Evolutionary conservation across 2,888 invertebrate species (phyloP).

Genomic region (Corbicula japonica): DNA sequence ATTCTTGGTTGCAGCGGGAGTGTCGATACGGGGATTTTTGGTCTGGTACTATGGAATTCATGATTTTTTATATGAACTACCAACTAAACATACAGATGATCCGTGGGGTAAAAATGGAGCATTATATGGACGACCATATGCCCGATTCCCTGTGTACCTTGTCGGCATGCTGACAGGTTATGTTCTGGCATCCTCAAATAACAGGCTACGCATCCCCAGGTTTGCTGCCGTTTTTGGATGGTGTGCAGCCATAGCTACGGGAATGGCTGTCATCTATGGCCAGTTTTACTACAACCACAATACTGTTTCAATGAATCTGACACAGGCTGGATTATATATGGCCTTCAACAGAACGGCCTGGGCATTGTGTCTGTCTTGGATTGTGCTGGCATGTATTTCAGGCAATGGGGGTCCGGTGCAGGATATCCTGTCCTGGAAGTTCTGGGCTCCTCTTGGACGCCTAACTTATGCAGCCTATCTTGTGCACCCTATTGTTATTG

Average conservation of each 20-base stretch:
- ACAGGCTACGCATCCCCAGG: conserved; percentile 64
- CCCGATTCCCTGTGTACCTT: conserved; percentile 86
- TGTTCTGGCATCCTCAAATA: conserved; percentile 75
- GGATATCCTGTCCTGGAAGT: conserved; percentile 92
- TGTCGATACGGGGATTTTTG: conserved; percentile 17
- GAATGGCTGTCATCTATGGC: conserved; percentile 79
- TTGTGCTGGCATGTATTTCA: conserved; percentile 87
- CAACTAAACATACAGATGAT: conserved; percentile 55
- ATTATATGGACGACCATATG: conserved; percentile 86
- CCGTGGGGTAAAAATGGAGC: conserved; percentile 39
- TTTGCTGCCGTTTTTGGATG: conserved; percentile 72
- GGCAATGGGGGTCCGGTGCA: conserved; percentile 91
- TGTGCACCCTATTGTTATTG: conserved; percentile 77
- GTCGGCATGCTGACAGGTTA: conserved; percentile 86
- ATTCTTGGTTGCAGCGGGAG: conserved; percentile 31
- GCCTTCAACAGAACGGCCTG: conserved; percentile 87
- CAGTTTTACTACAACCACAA: conserved; percentile 78
- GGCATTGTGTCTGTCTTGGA: conserved; percentile 87
- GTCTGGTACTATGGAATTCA: conserved; percentile 38
- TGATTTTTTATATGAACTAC: conserved; percentile 11
- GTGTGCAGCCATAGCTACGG: conserved; percentile 71
- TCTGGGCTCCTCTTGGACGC: conserved; percentile 94
- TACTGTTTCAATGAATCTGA: conserved; percentile 53
- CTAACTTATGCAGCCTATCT: conserved; percentile 98
- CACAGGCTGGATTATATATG: conserved; percentile 84